A percentile compares a stretch with the other conserved stretches of the same genome.
phyloP scores from a whole-genome alignment of 2,888 invertebrate species.

The Xestia xanthographa region DNA sequence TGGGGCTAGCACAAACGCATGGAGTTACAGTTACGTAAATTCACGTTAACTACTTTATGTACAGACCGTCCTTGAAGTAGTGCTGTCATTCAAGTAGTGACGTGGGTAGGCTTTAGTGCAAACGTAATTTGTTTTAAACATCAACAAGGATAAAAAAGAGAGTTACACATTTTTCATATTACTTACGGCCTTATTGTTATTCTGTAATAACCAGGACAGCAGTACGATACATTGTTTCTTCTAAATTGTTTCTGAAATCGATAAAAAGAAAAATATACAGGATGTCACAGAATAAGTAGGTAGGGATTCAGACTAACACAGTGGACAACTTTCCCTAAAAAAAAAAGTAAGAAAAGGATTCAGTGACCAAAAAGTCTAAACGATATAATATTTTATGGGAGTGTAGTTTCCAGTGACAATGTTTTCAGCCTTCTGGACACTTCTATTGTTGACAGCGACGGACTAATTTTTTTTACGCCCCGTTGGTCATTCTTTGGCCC shows the following conservation, averaged over 20 bases:
- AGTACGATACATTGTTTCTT: not conserved
- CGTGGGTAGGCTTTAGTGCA: not conserved
- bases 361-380: not conserved
- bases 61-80: not conserved
- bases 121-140: not conserved
- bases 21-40: not conserved
- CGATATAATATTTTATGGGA: too few relatives aligned
- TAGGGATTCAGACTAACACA: not conserved
- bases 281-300: not conserved
- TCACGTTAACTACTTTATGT: not conserved
- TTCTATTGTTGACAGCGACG: too few relatives aligned
- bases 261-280: not conserved
- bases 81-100: not conserved
- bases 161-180: not conserved
- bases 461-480: too few relatives aligned
- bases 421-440: too few relatives aligned
- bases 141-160: not conserved
- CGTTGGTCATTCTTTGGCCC: too few relatives aligned
- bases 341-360: not conserved
- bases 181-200: constrained; percentile 11
- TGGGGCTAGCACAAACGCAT: not conserved
- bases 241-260: constrained; percentile 2
- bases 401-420: too few relatives aligned
- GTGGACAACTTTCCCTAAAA: not conserved
- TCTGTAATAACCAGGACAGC: not conserved